Base-by-base conservation (phyloP, 1,140 invertebrate genomes). In the Cydia fagiglandana region DNA sequence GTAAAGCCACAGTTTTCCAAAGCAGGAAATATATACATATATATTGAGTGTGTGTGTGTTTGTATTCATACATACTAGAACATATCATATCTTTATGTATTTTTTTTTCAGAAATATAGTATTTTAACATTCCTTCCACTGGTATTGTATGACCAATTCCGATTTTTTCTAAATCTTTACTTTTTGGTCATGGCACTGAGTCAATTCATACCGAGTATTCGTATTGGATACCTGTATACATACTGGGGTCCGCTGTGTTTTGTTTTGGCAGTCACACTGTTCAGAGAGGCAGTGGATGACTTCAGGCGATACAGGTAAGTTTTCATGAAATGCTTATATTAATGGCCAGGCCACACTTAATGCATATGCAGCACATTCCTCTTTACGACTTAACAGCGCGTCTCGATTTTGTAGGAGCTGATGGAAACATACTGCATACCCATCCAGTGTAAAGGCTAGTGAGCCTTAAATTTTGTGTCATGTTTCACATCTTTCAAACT, bases 161-260 rank as follows among this genome's bases (percentile, higher is more conserved):
- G 98, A 86, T 99, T 99, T 92, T 99, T 99, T 92, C 94, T 99
- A 66, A 99, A 99, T 94, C 91, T 99, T 10, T 99, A 99, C 87
- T 99, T 99, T 93, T 94, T 99, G 64, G 94, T 99, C 56, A 99
- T 99, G 99, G 99, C 99, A 3, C 95, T 97, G 28, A 98, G 98
- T 85, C 99, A 99, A 90, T 99, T 99, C 89, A 97, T 99, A 89
- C 98, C 98, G 41, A 97, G 98, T 81, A 96, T 99, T 78, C 95
- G 97, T 84, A 99, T 99, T 89, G 99, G 99, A 7, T 99, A 99
- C 91, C 95, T 99, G 5, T 99, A 99, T 90, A 99, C 99, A 13
- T 99, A 99, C 93, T 99, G 99, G 99, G 98, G 98, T 79, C 99
- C 99, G 79, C 91, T 99, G 80, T 96, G 97, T 83, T 99, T 99